Conservation (phyloP, 1,140 invertebrate species). For the Drosophila kurseongensis region DNA sequence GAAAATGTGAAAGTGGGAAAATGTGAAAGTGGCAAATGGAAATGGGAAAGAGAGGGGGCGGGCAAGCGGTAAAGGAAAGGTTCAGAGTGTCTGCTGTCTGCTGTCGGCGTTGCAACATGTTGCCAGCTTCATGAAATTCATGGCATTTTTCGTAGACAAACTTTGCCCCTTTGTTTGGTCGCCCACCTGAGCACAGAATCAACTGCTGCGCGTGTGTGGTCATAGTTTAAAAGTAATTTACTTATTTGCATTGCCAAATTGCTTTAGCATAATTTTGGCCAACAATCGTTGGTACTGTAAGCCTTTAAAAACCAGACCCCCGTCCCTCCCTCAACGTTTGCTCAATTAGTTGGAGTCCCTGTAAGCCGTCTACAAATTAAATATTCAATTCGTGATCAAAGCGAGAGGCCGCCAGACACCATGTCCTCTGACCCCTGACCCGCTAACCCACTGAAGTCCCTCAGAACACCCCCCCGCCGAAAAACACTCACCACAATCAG, state of each 20-base stretch:
- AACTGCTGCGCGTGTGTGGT: slow-evolving; percentile 26
- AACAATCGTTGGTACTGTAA: not conserved
- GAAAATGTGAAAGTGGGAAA: slow-evolving; percentile 2
- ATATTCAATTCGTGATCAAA: slow-evolving; percentile 62
- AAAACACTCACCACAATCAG: slow-evolving; percentile 96
- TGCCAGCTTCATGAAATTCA: slow-evolving; percentile 26
- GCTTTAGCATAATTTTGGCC: slow-evolving; percentile 41
- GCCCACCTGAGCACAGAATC: slow-evolving; percentile 1
- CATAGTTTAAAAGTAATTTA: slow-evolving; percentile 70
- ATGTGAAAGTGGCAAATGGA: slow-evolving; percentile 1
- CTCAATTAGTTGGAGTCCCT: slow-evolving; percentile 32
- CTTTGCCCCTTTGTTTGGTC: slow-evolving; percentile 19
- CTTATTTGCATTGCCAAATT: slow-evolving; percentile 76
- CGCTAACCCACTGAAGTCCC: slow-evolving; percentile 15
- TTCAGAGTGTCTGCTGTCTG: slow-evolving; percentile 7
- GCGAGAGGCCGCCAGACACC: slow-evolving; percentile 18
- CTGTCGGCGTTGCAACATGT: slow-evolving; percentile 26
- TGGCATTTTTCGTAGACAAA: slow-evolving; percentile 34
- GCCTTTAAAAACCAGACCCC: not conserved
- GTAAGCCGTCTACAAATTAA: slow-evolving; percentile 36
- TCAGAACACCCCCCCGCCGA: not conserved
- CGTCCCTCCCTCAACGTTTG: not conserved
- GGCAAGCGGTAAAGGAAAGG: not conserved
- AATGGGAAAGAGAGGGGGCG: not conserved
- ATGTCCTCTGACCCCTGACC: slow-evolving; percentile 4